These are phyloP conservation scores for Magallana angulata DNA, from an alignment of 1,140 invertebrate genomes.

Conservation along the genomic window DNA sequence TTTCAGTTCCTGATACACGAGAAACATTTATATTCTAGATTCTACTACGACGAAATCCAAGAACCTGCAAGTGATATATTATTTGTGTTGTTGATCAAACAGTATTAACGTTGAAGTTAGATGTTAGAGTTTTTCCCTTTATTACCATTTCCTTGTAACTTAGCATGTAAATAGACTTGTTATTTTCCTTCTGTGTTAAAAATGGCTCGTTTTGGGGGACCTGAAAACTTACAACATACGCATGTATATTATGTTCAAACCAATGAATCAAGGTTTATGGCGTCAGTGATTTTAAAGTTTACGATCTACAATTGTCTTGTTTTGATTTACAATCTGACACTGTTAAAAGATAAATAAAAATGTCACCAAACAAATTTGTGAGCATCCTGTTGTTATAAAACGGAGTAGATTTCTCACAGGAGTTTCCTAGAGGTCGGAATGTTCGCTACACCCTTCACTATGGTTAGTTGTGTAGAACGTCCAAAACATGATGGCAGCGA, in stretches of 20 bases:
- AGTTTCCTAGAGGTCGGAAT: neutral
- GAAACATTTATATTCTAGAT: neutral
- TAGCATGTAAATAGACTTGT: no score
- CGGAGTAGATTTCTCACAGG: neutral
- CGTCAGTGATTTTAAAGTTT: neutral
- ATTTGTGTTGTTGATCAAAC: no score
- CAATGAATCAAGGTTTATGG: neutral
- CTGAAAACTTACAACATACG: neutral
- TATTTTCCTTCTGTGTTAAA: neutral
- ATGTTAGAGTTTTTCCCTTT: neutral
- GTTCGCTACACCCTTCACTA: neutral
- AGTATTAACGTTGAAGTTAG: no score
- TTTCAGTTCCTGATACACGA: slow-evolving; percentile 18
- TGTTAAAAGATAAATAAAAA: slow-evolving; percentile 29
- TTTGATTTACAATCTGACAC: slow-evolving; percentile 9
- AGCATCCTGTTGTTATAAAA: neutral
- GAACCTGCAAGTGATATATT: no score
- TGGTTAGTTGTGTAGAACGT: neutral
- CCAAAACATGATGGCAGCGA: neutral
- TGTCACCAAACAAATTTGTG: slow-evolving; percentile 2
- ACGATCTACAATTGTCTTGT: neutral
- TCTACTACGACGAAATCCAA: no score
- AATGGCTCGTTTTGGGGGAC: neutral
- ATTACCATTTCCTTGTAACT: neutral
- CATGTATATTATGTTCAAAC: slow-evolving; percentile 13